phyloP scores from a whole-genome alignment of 2,888 invertebrate species.

The Mythimna vitellina region DNA sequence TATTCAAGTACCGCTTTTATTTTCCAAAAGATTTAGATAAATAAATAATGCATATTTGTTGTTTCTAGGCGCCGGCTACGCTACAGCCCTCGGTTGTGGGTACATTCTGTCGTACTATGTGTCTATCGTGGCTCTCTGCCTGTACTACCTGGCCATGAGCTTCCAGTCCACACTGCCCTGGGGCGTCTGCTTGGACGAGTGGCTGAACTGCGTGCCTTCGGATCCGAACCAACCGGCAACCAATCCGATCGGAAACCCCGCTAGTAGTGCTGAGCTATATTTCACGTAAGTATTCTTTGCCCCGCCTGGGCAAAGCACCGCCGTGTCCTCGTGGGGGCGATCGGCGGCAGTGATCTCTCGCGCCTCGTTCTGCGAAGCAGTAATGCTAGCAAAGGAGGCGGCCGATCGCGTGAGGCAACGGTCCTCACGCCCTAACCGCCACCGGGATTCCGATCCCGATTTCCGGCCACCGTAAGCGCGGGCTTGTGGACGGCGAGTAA shows the following conservation, averaged over 20 bases:
- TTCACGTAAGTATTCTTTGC: slow-evolving; percentile 77
- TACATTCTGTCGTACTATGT: slow-evolving; percentile 95
- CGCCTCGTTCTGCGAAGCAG: no score
- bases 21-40: neutral
- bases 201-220: slow-evolving; percentile 87
- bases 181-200: slow-evolving; percentile 92
- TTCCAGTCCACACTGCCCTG: slow-evolving; percentile 93
- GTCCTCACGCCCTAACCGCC: no score
- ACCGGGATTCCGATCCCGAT: no score
- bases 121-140: slow-evolving; percentile 93
- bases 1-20: neutral
- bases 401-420: no score
- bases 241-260: neutral
- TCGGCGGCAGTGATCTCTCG: no score
- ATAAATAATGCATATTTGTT: neutral
- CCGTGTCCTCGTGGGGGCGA: no score
- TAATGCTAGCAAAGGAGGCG: no score
- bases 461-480: no score
- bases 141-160: slow-evolving; percentile 94
- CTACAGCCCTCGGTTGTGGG: slow-evolving; percentile 91
- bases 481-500: no score
- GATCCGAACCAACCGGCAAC: slow-evolving; percentile 66
- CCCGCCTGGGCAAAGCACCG: no score
- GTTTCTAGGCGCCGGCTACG: slow-evolving; percentile 92
- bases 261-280: slow-evolving; percentile 91